Evolutionary conservation across 2,113 vertebrate species (phyloP).

Genomic region (Elachura formosa): DNA sequence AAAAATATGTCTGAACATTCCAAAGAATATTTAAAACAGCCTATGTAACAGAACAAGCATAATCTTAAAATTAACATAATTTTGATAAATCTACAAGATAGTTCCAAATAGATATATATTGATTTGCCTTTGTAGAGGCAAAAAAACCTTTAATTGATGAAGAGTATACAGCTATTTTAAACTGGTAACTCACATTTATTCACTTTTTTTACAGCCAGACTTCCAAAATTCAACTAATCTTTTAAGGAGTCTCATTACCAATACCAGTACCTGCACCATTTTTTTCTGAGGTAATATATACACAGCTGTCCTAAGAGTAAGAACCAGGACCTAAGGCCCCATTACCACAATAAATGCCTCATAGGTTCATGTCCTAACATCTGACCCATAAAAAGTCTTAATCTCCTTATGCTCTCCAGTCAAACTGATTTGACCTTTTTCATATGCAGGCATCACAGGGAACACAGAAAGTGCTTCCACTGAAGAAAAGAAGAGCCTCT

Average conservation of each 20-base stretch:
- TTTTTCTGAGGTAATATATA: not conserved
- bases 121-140: not conserved
- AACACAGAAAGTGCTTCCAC: not conserved
- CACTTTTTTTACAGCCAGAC: not conserved
- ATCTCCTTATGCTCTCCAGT: not conserved
- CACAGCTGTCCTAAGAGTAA: not conserved
- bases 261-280: not conserved
- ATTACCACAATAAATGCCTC: not conserved
- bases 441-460: not conserved
- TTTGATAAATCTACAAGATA: not conserved
- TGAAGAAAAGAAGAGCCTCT: not conserved
- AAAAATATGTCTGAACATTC: not conserved
- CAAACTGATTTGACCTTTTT: not conserved
- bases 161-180: not conserved
- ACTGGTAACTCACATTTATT: not conserved
- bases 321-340: not conserved
- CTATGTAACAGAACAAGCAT: not conserved
- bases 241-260: not conserved
- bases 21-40: not conserved
- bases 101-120: not conserved
- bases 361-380: not conserved
- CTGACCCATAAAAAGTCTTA: not conserved
- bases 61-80: not conserved
- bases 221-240: not conserved
- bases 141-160: not conserved